Base-by-base conservation (phyloP, 1,140 invertebrate species). In the Schmidtea mediterranea region DNA sequence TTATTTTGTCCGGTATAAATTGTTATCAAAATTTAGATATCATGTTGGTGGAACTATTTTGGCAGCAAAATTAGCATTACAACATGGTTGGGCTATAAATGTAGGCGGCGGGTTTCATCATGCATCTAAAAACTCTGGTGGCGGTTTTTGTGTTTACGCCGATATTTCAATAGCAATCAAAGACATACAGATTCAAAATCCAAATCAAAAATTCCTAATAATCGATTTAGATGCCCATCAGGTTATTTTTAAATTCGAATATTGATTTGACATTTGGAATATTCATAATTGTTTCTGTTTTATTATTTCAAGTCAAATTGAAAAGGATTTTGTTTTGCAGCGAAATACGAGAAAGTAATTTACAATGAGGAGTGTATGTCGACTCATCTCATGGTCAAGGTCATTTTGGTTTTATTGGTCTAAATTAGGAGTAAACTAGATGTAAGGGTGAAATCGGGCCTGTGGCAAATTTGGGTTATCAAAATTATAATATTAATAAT, bases 141-240 rank as follows among this genome's bases (percentile, higher is more conserved):
- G 77, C 3, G 81, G 81, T 2, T 86, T 86, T 64, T 84, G 80
- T 68, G 72, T 77, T 1, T 84, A 83, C 64, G 80, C 80, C 8
- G 81, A 83, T 61, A 82, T 86, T 32, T 79, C 78, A 1, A 59
- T 83, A 36, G 63, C 79, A 0, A 70, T 83, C 12, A 67, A 72
- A 45, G 75, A 75, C 55, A 58, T 81, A 2, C 73, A 78, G 43
- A 50, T 50, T 57, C 16, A 54, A 48, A 37, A 21, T 26, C 15
- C 26, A 1, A 62, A 72, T 13, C 60, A 70, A 55, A 76, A 73
- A 50, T 74, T 74, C 10, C 78, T 84, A 76, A 82, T 86, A 57
- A 71, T 84, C 16, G 81, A 86, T 65, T 69, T 84, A 56, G 80
- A 84, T 69, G 80, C 80, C 24, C 81, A 86, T 69, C 75, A 78